Base-by-base conservation (phyloP, 1,140 invertebrate genomes). In the Trachymyrmex cornetzi region DNA sequence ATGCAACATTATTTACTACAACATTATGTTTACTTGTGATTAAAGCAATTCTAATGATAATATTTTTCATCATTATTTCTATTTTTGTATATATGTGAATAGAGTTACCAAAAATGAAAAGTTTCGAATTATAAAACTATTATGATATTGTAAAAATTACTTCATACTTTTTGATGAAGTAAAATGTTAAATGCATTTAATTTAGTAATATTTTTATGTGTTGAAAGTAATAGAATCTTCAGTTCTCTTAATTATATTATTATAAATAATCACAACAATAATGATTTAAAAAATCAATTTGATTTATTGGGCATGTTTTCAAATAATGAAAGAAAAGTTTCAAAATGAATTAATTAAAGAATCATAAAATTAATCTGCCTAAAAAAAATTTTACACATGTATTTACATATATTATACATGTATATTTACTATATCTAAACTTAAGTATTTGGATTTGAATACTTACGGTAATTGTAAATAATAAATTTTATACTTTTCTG, bases 161-260 rank as follows among this genome's bases (percentile, higher is more conserved):
- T 84, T 24, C 6, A 14, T 74, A 50, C 5, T 67, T 27, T 69
- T 59, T 85, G 67, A 59, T 86, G 88, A 12, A 88, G 86, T 88
- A 38, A 19, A 86, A 71, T 88, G 63, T 88, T 88, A 44, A 75
- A 75, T 22, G 19, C 16, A 84, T 7, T 48, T 66, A 72, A 72
- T 12, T 84, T 14, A 67, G 30, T 34, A 6, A 75, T 85, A 67
- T 55, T 80, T 27, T 30, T 30, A n/a, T 22, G 4, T 80, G 9
- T 12, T 22, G 14, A 57, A 2, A 14, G 22, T 63, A 19, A 55
- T 12, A 80, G 1, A 3, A 11, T 38, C 9, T 69, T 69, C 22
- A 69, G 14, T 44, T 38, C 19, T 3, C 22, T 64, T 3, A 1
- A 2, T 74, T 63, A 77, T 67, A 3, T 19, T n/a, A 5, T n/a